phyloP scores from a whole-genome alignment of 2,797 vertebrate genomes.

The Yasuhikotakia modesta region DNA sequence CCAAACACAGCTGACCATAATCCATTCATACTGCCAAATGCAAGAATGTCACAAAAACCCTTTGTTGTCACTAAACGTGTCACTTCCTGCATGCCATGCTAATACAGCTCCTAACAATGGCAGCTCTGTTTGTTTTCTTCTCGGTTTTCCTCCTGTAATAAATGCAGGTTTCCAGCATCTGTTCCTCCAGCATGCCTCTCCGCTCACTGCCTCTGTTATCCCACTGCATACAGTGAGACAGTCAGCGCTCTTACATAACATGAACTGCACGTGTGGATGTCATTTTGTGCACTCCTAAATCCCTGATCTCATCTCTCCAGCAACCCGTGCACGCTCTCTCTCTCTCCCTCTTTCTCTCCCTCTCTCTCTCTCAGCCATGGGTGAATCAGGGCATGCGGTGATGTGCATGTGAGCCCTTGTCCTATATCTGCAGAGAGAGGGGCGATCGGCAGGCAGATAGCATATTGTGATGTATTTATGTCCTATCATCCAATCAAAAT shows the following conservation, averaged over 20 bases:
- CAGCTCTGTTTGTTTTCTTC: constrained; percentile 19
- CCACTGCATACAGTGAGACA: constrained; percentile 41
- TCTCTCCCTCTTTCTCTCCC: constrained; percentile 14
- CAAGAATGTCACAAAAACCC: neutral
- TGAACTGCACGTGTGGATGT: constrained; percentile 52
- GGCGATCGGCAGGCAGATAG: constrained; percentile 2
- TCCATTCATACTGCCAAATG: constrained; percentile 17
- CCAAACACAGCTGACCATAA: constrained; percentile 12
- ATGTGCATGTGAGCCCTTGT: constrained; percentile 42
- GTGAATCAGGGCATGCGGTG: constrained; percentile 41
- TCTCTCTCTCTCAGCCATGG: constrained; percentile 20
- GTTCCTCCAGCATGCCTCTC: constrained; percentile 12
- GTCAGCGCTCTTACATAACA: constrained; percentile 54
- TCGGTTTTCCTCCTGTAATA: constrained; percentile 6
- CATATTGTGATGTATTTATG: constrained; percentile 14
- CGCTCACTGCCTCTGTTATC: constrained; percentile 39
- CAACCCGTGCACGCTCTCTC: constrained; percentile 30
- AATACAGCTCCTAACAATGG: neutral
- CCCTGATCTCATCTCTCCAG: constrained; percentile 55
- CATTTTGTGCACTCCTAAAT: constrained; percentile 53
- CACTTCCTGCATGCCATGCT: constrained; percentile 1
- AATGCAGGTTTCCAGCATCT: constrained; percentile 30
- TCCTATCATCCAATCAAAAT: constrained; percentile 22
- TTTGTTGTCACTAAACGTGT: neutral
- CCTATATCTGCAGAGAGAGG: neutral